Evolutionary conservation across 2,888 invertebrate species (phyloP).

Genomic region (Drosophila sordidula): DNA sequence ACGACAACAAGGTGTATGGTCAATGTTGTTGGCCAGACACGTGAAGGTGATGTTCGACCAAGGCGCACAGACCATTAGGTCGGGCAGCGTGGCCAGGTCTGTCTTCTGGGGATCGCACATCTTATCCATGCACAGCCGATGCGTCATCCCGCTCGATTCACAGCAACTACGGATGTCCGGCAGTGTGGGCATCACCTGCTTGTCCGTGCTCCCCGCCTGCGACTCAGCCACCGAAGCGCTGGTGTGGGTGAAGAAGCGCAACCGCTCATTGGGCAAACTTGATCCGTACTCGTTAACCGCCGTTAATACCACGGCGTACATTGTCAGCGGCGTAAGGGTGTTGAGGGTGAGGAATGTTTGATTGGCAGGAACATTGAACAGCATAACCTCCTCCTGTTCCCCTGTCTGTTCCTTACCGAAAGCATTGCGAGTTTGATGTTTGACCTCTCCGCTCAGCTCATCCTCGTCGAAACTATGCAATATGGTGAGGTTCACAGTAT

Average conservation of each 20-base stretch:
- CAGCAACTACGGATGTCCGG: slow-evolving; percentile 92
- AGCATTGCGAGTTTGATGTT: slow-evolving; percentile 27
- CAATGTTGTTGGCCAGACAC: slow-evolving; percentile 91
- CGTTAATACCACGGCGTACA: slow-evolving; percentile 92
- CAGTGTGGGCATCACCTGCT: slow-evolving; percentile 88
- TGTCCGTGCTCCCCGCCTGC: slow-evolving; percentile 87
- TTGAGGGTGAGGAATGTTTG: slow-evolving; percentile 87
- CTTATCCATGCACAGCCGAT: slow-evolving; percentile 90
- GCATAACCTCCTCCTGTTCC: slow-evolving; percentile 69
- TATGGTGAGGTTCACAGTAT: slow-evolving; percentile 90
- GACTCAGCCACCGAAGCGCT: slow-evolving; percentile 88
- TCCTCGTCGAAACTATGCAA: slow-evolving; percentile 89
- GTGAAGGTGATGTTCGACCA: slow-evolving; percentile 93
- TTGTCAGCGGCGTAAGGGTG: slow-evolving; percentile 90
- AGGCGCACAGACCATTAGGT: slow-evolving; percentile 95
- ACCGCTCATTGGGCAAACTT: slow-evolving; percentile 90
- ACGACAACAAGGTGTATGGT: slow-evolving; percentile 93
- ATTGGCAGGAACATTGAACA: slow-evolving; percentile 86
- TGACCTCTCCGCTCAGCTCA: slow-evolving; percentile 64
- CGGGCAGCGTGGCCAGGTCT: slow-evolving; percentile 86
- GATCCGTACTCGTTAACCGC: slow-evolving; percentile 91
- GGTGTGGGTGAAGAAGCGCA: slow-evolving; percentile 87
- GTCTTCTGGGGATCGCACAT: slow-evolving; percentile 91
- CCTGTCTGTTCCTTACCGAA: slow-evolving; percentile 71
- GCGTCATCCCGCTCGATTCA: slow-evolving; percentile 89